A percentile compares a stretch with the other conserved stretches of the same genome.
Evolutionary conservation across 2,888 invertebrate genomes (phyloP).

Genomic region (Erebia aethiops): DNA sequence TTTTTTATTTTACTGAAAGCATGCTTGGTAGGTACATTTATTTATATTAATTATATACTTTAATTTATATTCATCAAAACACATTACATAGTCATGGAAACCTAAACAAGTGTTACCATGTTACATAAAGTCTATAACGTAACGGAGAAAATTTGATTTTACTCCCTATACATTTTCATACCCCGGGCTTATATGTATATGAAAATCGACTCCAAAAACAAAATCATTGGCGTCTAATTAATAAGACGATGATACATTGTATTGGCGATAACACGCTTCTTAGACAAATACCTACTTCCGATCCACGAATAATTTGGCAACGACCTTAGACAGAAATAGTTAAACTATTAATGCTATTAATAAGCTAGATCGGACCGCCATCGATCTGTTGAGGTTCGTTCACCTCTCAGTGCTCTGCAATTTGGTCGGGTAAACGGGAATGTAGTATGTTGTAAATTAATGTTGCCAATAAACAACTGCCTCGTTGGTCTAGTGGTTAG

Average conservation of each 20-base stretch:
- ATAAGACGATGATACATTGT: background rate
- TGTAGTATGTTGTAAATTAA: constrained; percentile 4
- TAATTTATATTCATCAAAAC: too few species aligned
- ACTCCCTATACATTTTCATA: too few species aligned
- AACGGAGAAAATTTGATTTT: too few species aligned
- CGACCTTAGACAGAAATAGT: constrained; percentile 57
- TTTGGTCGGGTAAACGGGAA: constrained; percentile 39
- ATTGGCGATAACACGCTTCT: constrained; percentile 19
- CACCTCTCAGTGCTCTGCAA: constrained; percentile 49
- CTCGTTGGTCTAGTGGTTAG: too few species aligned
- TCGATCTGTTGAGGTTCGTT: constrained; percentile 64
- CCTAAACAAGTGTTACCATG: too few species aligned
- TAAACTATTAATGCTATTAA: constrained; percentile 62
- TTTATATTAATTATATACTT: too few species aligned
- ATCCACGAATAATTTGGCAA: constrained; percentile 72
- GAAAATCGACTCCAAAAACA: too few species aligned
- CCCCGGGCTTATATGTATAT: too few species aligned
- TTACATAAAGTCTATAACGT: too few species aligned
- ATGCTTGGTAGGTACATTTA: too few species aligned
- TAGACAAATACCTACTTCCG: constrained; percentile 57
- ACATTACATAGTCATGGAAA: too few species aligned
- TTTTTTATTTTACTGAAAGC: too few species aligned
- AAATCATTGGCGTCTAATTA: background rate
- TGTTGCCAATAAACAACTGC: background rate
- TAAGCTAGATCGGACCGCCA: constrained; percentile 59